These are phyloP conservation scores for Ridgeia piscesae DNA, from an alignment of 1,140 invertebrate species.

Conservation along the genomic window DNA sequence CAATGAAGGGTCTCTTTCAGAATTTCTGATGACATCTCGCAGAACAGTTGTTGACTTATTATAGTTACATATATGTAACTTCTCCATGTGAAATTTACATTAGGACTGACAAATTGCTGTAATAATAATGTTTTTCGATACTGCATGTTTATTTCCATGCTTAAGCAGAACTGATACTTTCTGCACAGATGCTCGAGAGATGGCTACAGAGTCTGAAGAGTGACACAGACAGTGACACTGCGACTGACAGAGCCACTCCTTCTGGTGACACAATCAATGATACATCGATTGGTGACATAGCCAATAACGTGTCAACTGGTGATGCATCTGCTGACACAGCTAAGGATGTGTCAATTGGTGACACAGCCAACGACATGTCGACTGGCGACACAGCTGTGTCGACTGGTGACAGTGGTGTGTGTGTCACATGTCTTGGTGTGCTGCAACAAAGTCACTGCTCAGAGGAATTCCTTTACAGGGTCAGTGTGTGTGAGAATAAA, in stretches of 20 bases:
- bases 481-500: neutral
- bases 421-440: slow-evolving; percentile 41
- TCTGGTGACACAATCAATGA: neutral
- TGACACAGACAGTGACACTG: neutral
- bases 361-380: neutral
- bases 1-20: too few species aligned
- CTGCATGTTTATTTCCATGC: too few species aligned
- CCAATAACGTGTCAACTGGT: neutral
- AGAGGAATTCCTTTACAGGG: slow-evolving; percentile 17
- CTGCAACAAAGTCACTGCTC: slow-evolving; percentile 37
- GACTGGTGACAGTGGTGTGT: slow-evolving; percentile 18
- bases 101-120: too few species aligned
- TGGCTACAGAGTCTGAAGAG: neutral
- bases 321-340: neutral
- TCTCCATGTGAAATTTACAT: neutral
- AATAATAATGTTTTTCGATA: neutral
- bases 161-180: too few species aligned
- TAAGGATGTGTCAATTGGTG: neutral
- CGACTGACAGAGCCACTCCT: neutral
- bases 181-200: neutral
- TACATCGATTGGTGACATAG: neutral
- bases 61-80: too few species aligned
- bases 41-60: too few species aligned
- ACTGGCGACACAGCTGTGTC: neutral
- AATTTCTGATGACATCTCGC: too few species aligned